Evolutionary conservation across 1,140 invertebrate genomes (phyloP), one percentile per base, ranked within the genome.

Genomic region (Tetranychus urticae): DNA sequence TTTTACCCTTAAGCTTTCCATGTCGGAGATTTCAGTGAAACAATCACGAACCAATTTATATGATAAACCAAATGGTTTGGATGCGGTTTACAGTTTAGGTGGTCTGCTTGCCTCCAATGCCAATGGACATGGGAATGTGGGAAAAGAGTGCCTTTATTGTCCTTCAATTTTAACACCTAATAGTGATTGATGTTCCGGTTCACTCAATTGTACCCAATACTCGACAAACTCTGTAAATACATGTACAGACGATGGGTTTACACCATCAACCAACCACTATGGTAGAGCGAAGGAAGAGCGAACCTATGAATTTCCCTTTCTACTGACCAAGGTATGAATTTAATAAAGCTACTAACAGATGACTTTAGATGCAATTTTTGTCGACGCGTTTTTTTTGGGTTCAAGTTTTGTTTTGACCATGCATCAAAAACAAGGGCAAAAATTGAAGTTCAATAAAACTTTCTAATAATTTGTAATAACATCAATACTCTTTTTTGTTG

Each of bases 121-220:
- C 39, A 10, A 10, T 42, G 39, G 39, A 42, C 4, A 10, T 42
- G 39, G 39, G 7, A 56, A 42, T 4, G 39, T 42, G 39, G 39
- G 39, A 42, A 42, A 57, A 39, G 56, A 57, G 37, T 57, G 56
- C 37, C 56, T 57, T 57, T 57, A 57, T n/a, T 57, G 7, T 57
- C 33, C 56, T 5, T 57, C 56, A 14, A 57, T 34, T 4, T 36
- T 57, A 52, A 23, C 14, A 6, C 33, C 48, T 6, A 52, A 23
- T 33, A 6, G 4, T 33, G 48, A 52, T 6, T 6, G 48, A 23
- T 52, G 14, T 14, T 52, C 48, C 4, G 48, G 4, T 52, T 14
- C 33, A n/a, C 4, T 23, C 6, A 52, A 52, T 10, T 42, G 39
- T 42, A 5, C 39, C 4, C 39, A 42, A 42, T 42, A 42, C 10